A percentile compares a stretch with the other conserved stretches of the same genome.
These are phyloP conservation scores for Diarsia brunnea DNA, from an alignment of 2,888 invertebrate genomes.

Conservation along the genomic window DNA sequence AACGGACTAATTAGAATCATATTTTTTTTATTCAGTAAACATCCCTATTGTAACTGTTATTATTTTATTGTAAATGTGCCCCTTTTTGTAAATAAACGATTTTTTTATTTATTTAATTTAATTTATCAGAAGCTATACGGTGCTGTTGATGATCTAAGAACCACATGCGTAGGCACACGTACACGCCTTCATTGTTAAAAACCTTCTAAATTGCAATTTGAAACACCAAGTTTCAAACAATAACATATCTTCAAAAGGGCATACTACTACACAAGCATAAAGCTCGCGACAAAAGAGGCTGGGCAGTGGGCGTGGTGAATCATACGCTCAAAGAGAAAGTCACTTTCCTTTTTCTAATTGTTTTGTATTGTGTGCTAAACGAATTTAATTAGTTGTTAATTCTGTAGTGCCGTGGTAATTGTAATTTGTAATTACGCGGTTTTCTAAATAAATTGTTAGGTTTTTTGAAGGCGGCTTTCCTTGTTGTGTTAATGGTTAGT, in stretches of 20 bases:
- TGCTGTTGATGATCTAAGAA: neutral
- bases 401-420: constrained; percentile 33
- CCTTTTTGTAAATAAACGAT: no score
- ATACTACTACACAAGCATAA: constrained; percentile 27
- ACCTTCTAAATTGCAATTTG: neutral
- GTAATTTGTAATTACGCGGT: constrained; percentile 50
- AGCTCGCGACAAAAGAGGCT: constrained; percentile 39
- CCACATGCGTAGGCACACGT: neutral
- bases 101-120: no score
- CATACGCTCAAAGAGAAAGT: constrained; percentile 59
- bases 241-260: constrained; percentile 45
- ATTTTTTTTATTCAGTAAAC: no score
- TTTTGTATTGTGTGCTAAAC: constrained; percentile 63
- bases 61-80: no score
- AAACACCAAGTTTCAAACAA: constrained; percentile 11
- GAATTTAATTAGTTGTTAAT: constrained; percentile 62
- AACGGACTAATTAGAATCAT: no score
- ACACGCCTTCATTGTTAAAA: neutral
- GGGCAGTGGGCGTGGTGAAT: constrained; percentile 59
- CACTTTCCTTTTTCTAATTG: constrained; percentile 65
- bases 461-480: constrained; percentile 15
- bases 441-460: constrained; percentile 16
- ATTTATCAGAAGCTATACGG: no score
- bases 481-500: constrained; percentile 17
- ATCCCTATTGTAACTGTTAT: no score